Percentiles rank a stretch among this genome's conserved stretches.
phyloP scores from a whole-genome alignment of 2,888 invertebrate genomes.

The Amblyjoppa fuscipennis region DNA sequence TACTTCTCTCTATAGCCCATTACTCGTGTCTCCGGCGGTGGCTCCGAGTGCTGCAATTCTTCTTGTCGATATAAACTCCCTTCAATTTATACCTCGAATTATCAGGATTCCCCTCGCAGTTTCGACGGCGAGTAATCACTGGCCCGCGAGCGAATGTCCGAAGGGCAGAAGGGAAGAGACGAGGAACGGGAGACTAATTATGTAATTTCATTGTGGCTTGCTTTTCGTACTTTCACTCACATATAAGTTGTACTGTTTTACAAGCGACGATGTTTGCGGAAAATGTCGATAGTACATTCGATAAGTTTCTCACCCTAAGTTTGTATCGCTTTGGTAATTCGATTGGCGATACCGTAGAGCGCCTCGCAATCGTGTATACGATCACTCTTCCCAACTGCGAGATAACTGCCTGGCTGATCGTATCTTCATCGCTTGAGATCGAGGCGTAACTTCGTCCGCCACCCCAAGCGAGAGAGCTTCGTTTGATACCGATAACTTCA shows the following conservation, averaged over 20 bases:
- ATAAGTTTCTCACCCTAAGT: too few relatives aligned
- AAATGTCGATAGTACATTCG: too few relatives aligned
- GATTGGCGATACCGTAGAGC: too few relatives aligned
- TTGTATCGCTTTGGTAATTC: too few relatives aligned
- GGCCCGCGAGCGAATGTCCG: slow-evolving; percentile 73
- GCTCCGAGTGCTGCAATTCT: slow-evolving; percentile 62
- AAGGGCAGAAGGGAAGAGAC: slow-evolving; percentile 24
- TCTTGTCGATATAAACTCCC: slow-evolving; percentile 75
- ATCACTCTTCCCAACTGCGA: neutral
- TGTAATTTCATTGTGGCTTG: too few relatives aligned
- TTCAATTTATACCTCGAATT: slow-evolving; percentile 80
- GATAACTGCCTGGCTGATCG: slow-evolving; percentile 43
- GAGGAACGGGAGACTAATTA: too few relatives aligned
- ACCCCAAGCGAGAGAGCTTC: neutral
- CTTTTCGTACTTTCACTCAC: too few relatives aligned
- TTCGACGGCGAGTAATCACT: slow-evolving; percentile 68
- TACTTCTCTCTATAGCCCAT: slow-evolving; percentile 66
- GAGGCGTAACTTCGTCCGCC: slow-evolving; percentile 11
- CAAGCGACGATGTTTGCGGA: too few relatives aligned
- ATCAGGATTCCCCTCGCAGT: slow-evolving; percentile 67
- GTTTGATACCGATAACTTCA: neutral
- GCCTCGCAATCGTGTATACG: too few relatives aligned
- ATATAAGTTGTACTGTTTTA: too few relatives aligned
- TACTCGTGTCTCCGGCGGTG: slow-evolving; percentile 66
- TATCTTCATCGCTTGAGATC: slow-evolving; percentile 27